Conservation (phyloP, 1,140 invertebrate genomes). For the Mizuhopecten yessoensis region DNA sequence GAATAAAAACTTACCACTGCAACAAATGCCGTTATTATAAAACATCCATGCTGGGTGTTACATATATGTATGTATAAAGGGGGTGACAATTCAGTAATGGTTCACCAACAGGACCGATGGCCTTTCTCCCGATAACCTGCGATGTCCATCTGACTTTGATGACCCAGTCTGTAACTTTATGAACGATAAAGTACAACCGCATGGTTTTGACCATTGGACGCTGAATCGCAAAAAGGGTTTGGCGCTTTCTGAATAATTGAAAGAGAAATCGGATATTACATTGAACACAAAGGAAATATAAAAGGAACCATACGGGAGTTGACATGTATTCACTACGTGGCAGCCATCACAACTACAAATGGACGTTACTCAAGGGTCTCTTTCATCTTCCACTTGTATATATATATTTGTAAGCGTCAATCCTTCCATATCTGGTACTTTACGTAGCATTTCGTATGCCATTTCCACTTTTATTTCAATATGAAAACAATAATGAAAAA, state of each 20-base stretch:
- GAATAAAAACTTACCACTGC: too few species aligned
- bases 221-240: constrained; percentile 8
- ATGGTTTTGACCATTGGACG: not conserved
- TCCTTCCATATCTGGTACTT: not conserved
- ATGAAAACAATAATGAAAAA: too few species aligned
- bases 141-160: constrained; percentile 16
- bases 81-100: constrained; percentile 31
- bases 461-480: too few species aligned
- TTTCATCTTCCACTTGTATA: not conserved
- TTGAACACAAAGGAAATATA: not conserved
- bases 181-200: not conserved
- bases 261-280: not conserved
- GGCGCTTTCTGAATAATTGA: not conserved
- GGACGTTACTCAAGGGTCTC: not conserved
- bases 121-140: not conserved
- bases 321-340: constrained; percentile 12
- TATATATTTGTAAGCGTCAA: not conserved
- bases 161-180: not conserved
- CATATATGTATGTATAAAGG: not conserved
- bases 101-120: not conserved
- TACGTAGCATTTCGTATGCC: too few species aligned
- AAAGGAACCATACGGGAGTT: not conserved
- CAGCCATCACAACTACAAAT: not conserved
- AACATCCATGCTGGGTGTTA: not conserved
- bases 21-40: not conserved